phyloP scores from a whole-genome alignment of 2,888 invertebrate genomes.

The Rhamphomyia laevipes region DNA sequence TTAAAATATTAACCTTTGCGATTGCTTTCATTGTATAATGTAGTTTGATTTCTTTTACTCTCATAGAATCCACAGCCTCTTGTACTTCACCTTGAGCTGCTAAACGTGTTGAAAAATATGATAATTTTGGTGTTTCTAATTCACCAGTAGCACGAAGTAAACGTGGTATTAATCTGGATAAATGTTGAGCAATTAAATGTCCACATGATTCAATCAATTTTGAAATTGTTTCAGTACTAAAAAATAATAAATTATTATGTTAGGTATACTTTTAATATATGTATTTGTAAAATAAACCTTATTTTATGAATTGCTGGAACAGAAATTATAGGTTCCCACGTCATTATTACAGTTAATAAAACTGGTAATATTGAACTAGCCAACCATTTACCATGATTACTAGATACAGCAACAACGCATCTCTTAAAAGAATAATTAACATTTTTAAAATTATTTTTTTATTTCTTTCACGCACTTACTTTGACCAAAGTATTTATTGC shows the following conservation, averaged over 20 bases:
- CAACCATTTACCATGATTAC: constrained; percentile 57
- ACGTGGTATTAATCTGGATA: constrained; percentile 69
- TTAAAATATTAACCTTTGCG: constrained; percentile 47
- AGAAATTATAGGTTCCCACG: too few relatives aligned
- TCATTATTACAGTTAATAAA: constrained; percentile 67
- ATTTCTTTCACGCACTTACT: constrained; percentile 37
- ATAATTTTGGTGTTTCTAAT: constrained; percentile 66
- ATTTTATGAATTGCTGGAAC: constrained; percentile 69
- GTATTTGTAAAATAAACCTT: constrained; percentile 43
- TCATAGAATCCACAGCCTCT: constrained; percentile 64
- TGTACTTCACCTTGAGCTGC: constrained; percentile 57
- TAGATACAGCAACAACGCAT: constrained; percentile 57
- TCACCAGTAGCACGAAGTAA: constrained; percentile 79
- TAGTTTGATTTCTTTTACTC: constrained; percentile 69
- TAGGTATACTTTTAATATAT: neutral
- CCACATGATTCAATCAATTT: constrained; percentile 76
- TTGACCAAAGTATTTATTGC: constrained; percentile 63
- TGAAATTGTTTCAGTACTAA: constrained; percentile 71
- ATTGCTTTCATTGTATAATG: constrained; percentile 84
- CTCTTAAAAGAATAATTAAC: constrained; percentile 39
- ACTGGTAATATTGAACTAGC: constrained; percentile 67
- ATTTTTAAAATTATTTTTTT: constrained; percentile 1
- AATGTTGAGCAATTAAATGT: constrained; percentile 63
- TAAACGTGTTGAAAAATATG: constrained; percentile 64
- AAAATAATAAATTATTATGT: constrained; percentile 1